phyloP scores from a whole-genome alignment of 1,140 invertebrate genomes.

The Panonychus citri region DNA sequence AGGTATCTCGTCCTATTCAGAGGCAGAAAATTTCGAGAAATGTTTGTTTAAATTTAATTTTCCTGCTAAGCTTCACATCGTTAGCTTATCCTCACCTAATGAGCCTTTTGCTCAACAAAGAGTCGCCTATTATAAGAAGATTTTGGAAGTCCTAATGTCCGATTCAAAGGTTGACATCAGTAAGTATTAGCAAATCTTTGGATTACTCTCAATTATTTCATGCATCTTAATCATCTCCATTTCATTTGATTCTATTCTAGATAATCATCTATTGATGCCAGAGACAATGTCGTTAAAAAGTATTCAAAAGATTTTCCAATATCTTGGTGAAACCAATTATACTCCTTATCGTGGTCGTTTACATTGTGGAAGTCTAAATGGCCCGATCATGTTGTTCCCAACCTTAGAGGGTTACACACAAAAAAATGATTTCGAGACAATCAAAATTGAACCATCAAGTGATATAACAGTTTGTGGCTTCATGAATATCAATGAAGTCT shows the following conservation, averaged over 20 bases:
- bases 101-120: constrained; percentile 19
- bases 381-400: constrained; percentile 47
- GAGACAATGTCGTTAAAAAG: constrained; percentile 32
- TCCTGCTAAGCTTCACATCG: constrained; percentile 49
- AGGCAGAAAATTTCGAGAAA: background rate
- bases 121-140: constrained; percentile 26
- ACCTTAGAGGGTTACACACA: constrained; percentile 41
- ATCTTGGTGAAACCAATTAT: constrained; percentile 50
- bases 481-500: constrained; percentile 49
- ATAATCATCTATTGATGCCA: constrained; percentile 37
- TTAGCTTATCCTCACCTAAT: constrained; percentile 33
- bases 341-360: constrained; percentile 45
- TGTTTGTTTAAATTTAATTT: constrained; percentile 47
- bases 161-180: background rate
- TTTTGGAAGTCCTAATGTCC: constrained; percentile 26
- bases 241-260: constrained; percentile 12
- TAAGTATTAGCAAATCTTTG: background rate
- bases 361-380: constrained; percentile 49
- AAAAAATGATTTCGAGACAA: constrained; percentile 36
- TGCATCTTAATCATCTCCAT: too few relatives aligned
- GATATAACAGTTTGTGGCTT: constrained; percentile 55
- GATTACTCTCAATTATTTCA: too few relatives aligned
- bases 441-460: constrained; percentile 33
- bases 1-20: constrained; percentile 8
- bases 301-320: constrained; percentile 41